A percentile compares a stretch with the other conserved stretches of the same genome.
phyloP scores from a whole-genome alignment of 2,113 vertebrate genomes.

The Nannobrachium achirus region DNA sequence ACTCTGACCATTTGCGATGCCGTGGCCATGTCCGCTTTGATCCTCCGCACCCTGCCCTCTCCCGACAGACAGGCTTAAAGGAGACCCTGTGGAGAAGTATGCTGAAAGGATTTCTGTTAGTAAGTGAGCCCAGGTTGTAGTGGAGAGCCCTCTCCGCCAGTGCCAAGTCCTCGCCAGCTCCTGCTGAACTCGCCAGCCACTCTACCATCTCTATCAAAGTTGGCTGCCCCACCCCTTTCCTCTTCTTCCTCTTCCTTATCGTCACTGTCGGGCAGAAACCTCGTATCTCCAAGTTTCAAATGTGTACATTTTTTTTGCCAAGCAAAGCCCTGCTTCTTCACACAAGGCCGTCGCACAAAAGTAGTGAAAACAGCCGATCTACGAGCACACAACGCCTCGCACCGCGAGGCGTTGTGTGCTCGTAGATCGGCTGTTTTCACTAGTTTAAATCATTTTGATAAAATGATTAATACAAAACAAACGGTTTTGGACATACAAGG shows the following conservation, averaged over 20 bases:
- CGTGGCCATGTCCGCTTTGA: neutral
- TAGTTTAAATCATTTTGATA: no score
- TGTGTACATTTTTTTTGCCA: no score
- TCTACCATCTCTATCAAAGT: slow-evolving; percentile 42
- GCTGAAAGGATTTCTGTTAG: slow-evolving; percentile 5
- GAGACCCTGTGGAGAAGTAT: neutral
- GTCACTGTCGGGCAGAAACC: no score
- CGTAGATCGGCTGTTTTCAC: no score
- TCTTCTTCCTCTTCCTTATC: slow-evolving; percentile 7
- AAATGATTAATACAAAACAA: no score
- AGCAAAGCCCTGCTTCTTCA: no score
- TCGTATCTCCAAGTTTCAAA: no score
- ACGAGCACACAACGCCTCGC: no score
- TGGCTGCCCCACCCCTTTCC: slow-evolving; percentile 32
- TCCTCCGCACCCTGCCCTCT: neutral
- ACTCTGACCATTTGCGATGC: neutral
- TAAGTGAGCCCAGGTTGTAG: slow-evolving; percentile 52
- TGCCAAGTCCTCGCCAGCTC: slow-evolving; percentile 45
- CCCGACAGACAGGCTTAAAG: neutral
- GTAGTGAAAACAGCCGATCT: no score
- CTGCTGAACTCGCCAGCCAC: slow-evolving; percentile 50
- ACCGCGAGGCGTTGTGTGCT: no score
- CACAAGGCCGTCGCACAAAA: no score
- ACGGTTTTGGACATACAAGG: no score
- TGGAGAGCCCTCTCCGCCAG: slow-evolving; percentile 20